Evolutionary conservation across 2,888 invertebrate genomes (phyloP).

Genomic region (Ischnura elegans): DNA sequence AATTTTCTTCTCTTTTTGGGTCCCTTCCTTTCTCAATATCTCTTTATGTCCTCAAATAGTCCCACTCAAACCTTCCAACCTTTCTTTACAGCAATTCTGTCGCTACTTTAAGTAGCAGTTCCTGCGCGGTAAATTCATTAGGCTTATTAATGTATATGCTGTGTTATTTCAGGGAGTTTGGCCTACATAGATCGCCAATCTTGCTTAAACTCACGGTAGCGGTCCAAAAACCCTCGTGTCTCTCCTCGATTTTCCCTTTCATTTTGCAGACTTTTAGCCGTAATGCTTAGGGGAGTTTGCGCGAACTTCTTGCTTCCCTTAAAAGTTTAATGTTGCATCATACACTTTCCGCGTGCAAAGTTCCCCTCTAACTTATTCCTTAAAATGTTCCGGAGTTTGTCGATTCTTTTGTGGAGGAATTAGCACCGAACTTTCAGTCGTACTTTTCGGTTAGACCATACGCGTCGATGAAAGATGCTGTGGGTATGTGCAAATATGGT

Average conservation of each 20-base stretch:
- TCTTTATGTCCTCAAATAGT: too few relatives aligned
- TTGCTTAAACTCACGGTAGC: neutral
- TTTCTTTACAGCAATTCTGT: neutral
- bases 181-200: neutral
- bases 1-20: too few relatives aligned
- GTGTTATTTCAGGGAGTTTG: neutral
- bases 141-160: neutral
- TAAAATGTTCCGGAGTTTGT: neutral
- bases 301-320: neutral
- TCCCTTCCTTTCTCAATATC: too few relatives aligned
- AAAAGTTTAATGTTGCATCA: neutral
- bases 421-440: neutral
- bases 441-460: neutral
- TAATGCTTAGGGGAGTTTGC: neutral
- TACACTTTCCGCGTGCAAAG: neutral
- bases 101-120: neutral
- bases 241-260: neutral
- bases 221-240: neutral
- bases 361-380: neutral
- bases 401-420: neutral
- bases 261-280: neutral
- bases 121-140: neutral
- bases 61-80: neutral
- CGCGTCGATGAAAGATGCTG: neutral
- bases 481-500: neutral